Evolutionary conservation across 2,888 invertebrate species (phyloP).

Genomic region (Brenthis hecate): DNA sequence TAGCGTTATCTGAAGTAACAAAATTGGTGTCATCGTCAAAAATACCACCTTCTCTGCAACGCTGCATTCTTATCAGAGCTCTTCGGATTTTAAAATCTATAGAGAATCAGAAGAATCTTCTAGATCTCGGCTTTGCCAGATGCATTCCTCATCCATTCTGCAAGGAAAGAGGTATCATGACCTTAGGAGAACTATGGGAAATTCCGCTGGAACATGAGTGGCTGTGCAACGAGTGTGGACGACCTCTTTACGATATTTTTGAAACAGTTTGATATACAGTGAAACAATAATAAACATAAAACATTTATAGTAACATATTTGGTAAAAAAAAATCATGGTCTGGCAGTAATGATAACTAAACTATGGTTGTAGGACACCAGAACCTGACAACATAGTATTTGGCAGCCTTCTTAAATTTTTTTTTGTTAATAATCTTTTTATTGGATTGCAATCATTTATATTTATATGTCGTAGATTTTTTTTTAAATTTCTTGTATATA

Average conservation of each 20-base stretch:
- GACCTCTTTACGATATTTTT: constrained; percentile 30
- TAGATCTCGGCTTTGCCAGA: constrained; percentile 32
- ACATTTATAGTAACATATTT: background rate
- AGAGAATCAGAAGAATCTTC: constrained; percentile 29
- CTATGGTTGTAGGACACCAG: no score
- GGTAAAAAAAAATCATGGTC: no score
- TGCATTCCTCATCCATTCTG: constrained; percentile 35
- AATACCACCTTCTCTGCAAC: constrained; percentile 27
- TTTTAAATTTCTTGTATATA: no score
- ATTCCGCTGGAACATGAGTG: constrained; percentile 38
- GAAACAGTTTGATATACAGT: background rate
- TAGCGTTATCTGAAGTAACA: constrained; percentile 28
- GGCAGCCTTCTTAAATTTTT: no score
- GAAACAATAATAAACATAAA: background rate
- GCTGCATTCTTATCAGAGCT: constrained; percentile 20
- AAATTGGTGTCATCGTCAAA: constrained; percentile 18
- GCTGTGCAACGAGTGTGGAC: constrained; percentile 38
- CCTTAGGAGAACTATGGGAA: constrained; percentile 40
- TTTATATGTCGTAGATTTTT: no score
- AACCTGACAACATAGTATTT: no score
- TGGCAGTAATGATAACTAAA: no score
- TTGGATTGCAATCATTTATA: no score
- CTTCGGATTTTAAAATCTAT: constrained; percentile 32
- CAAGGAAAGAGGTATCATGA: background rate
- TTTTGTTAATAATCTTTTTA: no score